Conservation (phyloP, 2,888 invertebrate species). For the Leucophenga maculata region DNA sequence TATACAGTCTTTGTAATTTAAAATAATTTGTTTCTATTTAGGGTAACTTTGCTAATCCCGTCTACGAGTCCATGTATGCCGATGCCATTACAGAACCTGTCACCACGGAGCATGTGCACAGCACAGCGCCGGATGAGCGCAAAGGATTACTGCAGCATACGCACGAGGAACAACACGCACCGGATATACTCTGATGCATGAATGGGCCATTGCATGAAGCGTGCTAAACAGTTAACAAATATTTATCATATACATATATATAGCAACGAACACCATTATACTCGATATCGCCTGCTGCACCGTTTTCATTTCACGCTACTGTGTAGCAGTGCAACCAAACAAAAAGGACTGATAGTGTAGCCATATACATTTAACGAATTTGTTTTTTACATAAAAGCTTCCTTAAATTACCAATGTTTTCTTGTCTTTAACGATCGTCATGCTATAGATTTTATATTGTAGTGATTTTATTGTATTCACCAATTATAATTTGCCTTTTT, state of each 20-base stretch:
- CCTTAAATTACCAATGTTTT: background rate
- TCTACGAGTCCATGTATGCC: conserved; percentile 87
- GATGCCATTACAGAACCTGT: conserved; percentile 67
- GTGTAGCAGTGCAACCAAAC: background rate
- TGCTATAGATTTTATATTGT: background rate
- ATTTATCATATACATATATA: background rate
- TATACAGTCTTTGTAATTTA: conserved; percentile 11
- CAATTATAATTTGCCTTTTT: background rate
- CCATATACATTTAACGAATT: conserved; percentile 63
- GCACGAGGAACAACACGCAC: conserved; percentile 73
- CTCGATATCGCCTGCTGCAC: background rate
- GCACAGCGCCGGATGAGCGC: conserved; percentile 74
- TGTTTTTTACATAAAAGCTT: conserved; percentile 26
- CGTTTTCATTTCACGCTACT: conserved; percentile 6
- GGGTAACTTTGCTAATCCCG: conserved; percentile 89
- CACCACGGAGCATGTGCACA: conserved; percentile 62
- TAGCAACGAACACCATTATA: conserved; percentile 13
- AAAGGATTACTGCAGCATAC: conserved; percentile 75
- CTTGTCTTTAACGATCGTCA: conserved; percentile 12
- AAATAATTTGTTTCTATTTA: conserved; percentile 53
- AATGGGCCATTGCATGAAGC: conserved; percentile 59
- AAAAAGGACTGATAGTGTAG: conserved; percentile 65
- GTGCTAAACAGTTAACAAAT: conserved; percentile 50
- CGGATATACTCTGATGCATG: conserved; percentile 71
- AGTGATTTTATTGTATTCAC: background rate